A percentile compares a stretch with the other conserved stretches of the same genome.
Conservation (phyloP, 1,140 invertebrate species). For the Bombus vancouverensis region DNA sequence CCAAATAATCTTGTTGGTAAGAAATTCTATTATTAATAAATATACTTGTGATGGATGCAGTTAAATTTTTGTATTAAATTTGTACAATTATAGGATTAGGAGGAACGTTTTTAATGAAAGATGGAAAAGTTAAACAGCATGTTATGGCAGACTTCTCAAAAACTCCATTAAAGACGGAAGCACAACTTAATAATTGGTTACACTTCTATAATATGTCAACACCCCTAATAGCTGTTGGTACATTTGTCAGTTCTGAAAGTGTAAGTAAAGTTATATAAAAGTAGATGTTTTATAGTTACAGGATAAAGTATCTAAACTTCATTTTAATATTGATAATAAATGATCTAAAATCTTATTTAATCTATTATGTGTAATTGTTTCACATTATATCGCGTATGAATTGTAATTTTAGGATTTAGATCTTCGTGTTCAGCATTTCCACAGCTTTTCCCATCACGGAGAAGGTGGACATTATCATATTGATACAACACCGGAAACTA, state of each 20-base stretch:
- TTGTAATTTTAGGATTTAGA: conserved; percentile 87
- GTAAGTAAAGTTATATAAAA: conserved; percentile 82
- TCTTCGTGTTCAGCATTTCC: conserved; percentile 96
- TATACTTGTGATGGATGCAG: neutral
- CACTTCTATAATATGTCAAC: conserved; percentile 94
- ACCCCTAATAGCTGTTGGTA: conserved; percentile 93
- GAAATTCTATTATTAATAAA: neutral
- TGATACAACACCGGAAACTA: conserved; percentile 93
- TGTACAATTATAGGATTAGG: conserved; percentile 86
- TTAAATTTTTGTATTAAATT: neutral
- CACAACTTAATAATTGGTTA: conserved; percentile 94
- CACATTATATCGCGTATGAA: conserved; percentile 15
- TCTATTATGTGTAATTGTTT: conserved; percentile 4
- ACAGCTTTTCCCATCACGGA: conserved; percentile 93
- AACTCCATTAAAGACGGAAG: conserved; percentile 87
- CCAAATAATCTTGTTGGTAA: conserved; percentile 89
- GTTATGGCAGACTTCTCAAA: conserved; percentile 96
- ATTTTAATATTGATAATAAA: neutral
- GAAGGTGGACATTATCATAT: conserved; percentile 98
- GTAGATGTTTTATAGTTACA: neutral
- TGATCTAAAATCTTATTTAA: neutral
- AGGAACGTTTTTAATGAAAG: conserved; percentile 92
- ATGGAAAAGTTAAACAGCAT: conserved; percentile 93
- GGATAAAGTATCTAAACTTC: neutral
- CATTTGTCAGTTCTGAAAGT: conserved; percentile 93